phyloP scores from a whole-genome alignment of 1,140 invertebrate species.

The Drosophila fuyamai region DNA sequence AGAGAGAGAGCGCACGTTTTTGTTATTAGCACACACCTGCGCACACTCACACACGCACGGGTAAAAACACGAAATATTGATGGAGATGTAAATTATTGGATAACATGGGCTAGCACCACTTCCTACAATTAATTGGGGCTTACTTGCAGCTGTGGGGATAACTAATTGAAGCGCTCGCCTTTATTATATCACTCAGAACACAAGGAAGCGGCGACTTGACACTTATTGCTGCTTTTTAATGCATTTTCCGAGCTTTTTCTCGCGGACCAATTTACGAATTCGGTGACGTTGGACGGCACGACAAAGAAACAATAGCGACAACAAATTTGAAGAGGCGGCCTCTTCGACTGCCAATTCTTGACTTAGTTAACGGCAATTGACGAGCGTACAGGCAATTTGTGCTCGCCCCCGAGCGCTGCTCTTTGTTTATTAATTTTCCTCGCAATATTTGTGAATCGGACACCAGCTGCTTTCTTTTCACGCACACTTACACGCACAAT shows the following conservation, averaged over 20 bases:
- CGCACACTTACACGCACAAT: slow-evolving; percentile 16
- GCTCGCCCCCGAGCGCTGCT: slow-evolving; percentile 24
- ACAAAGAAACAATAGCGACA: slow-evolving; percentile 2
- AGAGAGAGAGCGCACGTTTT: slow-evolving; percentile 28
- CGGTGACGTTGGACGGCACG: slow-evolving; percentile 59
- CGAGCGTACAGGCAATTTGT: slow-evolving; percentile 51
- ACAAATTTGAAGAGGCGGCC: slow-evolving; percentile 18
- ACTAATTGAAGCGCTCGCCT: slow-evolving; percentile 24
- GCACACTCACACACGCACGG: slow-evolving; percentile 9
- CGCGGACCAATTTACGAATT: slow-evolving; percentile 66
- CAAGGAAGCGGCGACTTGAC: slow-evolving; percentile 4
- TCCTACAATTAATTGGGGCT: slow-evolving; percentile 15
- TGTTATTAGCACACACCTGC: slow-evolving; percentile 59
- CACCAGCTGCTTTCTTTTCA: slow-evolving; percentile 48
- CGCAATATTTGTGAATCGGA: slow-evolving; percentile 60
- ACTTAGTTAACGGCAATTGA: slow-evolving; percentile 60
- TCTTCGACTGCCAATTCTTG: slow-evolving; percentile 55
- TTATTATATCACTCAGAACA: slow-evolving; percentile 50
- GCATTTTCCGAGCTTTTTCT: slow-evolving; percentile 51
- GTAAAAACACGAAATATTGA: slow-evolving; percentile 14
- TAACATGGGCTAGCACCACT: slow-evolving; percentile 24
- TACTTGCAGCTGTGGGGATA: slow-evolving; percentile 19
- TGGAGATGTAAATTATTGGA: slow-evolving; percentile 31
- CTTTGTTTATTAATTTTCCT: slow-evolving; percentile 59
- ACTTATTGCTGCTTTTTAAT: slow-evolving; percentile 29